phyloP scores from a whole-genome alignment of 64 coral and sea anemone species.

The Stylophora pistillata region DNA sequence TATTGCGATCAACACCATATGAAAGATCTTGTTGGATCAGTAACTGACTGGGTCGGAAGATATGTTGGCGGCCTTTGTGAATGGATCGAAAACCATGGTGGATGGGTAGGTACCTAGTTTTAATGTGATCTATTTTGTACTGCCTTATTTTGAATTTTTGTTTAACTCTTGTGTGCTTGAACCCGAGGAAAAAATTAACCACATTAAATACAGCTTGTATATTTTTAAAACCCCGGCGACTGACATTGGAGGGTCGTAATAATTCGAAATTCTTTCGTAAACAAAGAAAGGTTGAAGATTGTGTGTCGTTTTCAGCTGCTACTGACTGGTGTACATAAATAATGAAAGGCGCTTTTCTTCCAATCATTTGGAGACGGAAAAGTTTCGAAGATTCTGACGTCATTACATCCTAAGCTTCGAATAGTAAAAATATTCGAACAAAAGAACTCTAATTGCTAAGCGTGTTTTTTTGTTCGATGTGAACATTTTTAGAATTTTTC shows the following conservation, averaged over 20 bases:
- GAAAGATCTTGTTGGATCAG: slow-evolving; percentile 79
- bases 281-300: slow-evolving; percentile 7
- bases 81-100: slow-evolving; percentile 94
- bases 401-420: neutral
- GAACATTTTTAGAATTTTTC: slow-evolving; percentile 40
- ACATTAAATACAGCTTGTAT: neutral
- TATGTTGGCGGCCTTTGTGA: slow-evolving; percentile 78
- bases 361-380: neutral
- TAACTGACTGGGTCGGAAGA: slow-evolving; percentile 82
- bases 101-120: slow-evolving; percentile 88
- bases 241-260: neutral
- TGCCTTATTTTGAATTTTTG: neutral
- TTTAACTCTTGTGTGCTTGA: slow-evolving; percentile 18
- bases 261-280: slow-evolving; percentile 26
- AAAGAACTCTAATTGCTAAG: neutral
- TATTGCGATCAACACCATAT: slow-evolving; percentile 94
- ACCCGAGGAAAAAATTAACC: neutral
- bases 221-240: slow-evolving; percentile 14
- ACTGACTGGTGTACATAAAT: slow-evolving; percentile 27
- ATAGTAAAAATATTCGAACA: neutral
- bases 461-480: neutral
- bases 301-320: slow-evolving; percentile 21
- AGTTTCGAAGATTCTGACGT: neutral
- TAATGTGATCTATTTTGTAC: slow-evolving; percentile 9
- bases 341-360: slow-evolving; percentile 9